Evolutionary conservation across 2,888 invertebrate genomes (phyloP), one percentile per base, ranked within the genome.

Genomic region (Meteorus colon): DNA sequence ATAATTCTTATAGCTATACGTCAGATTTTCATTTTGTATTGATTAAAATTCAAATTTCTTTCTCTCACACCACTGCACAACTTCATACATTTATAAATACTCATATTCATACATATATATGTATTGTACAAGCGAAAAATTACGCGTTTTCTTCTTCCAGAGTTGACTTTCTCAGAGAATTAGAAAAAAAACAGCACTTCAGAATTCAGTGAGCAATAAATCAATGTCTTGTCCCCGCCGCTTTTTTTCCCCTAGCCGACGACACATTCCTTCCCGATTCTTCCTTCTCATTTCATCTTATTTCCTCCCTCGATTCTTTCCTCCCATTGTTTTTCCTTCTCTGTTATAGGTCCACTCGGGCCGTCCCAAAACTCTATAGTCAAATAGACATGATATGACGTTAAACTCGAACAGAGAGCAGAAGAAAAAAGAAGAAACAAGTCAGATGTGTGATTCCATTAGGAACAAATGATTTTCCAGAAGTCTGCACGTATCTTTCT

Each of bases 161-260:
- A 8, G 1, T 55, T 55, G 55, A 55, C 55, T 55, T 24, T 55
- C n/a, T 55, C 3, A 48, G 31, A 5, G 60, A 19, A 67, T 14
- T 12, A 59, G 29, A 60, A 63, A 65, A 75, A 65, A 48, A 37
- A 24, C 24, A 62, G 5, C 27, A 16, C 16, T 37, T 70, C 68
- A 24, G 37, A 37, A 55, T 51, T 59, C 31, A 59, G 2, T n/a
- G 31, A 31, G 6, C 16, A 31, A 62, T 62, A 29, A 29, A 29
- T 62, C 62, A 62, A 29, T 29, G 31, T 62, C 62, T 29, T 31
- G 62, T 29, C 29, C 19, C 31, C 14, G 62, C 31, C 16, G 14
- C 29, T 62, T 31, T 62, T 27, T 12, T 62, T 29, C 1, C 5
- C 24, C 19, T 19, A 27, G 19, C 63, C 34, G 29, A 34, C 29